These are phyloP conservation scores for Cuculus canorus DNA, from an alignment of 2,797 vertebrate species.

Conservation along the genomic window DNA sequence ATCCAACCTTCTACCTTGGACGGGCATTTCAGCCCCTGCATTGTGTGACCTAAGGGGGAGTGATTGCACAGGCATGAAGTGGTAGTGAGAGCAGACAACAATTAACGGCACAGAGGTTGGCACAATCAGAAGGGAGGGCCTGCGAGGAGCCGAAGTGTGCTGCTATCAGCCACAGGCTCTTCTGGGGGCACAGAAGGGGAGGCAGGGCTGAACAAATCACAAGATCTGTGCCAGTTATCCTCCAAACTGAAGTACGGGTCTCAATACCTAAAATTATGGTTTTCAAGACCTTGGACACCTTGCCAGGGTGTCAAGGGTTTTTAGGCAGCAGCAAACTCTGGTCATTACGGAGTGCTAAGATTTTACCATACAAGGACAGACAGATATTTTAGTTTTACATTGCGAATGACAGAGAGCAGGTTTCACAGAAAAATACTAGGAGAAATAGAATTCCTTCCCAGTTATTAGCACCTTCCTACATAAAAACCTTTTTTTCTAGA, in stretches of 20 bases:
- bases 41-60: neutral
- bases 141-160: fast-evolving
- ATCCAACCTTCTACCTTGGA: fast-evolving
- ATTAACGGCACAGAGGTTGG: neutral
- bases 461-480: neutral
- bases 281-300: neutral
- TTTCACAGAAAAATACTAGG: neutral
- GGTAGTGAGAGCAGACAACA: neutral
- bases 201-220: neutral
- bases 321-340: neutral
- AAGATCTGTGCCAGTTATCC: neutral
- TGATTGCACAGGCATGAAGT: fast-evolving
- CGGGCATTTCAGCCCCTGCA: neutral
- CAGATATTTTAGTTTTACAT: neutral
- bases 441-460: neutral
- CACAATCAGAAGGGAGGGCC: neutral
- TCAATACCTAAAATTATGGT: neutral
- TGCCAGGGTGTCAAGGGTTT: neutral
- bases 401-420: neutral
- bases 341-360: neutral
- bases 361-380: neutral
- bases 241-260: neutral
- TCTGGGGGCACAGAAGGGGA: neutral
- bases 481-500: neutral
- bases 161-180: fast-evolving